phyloP scores from a whole-genome alignment of 1,140 invertebrate genomes.

The Formica selysi region DNA sequence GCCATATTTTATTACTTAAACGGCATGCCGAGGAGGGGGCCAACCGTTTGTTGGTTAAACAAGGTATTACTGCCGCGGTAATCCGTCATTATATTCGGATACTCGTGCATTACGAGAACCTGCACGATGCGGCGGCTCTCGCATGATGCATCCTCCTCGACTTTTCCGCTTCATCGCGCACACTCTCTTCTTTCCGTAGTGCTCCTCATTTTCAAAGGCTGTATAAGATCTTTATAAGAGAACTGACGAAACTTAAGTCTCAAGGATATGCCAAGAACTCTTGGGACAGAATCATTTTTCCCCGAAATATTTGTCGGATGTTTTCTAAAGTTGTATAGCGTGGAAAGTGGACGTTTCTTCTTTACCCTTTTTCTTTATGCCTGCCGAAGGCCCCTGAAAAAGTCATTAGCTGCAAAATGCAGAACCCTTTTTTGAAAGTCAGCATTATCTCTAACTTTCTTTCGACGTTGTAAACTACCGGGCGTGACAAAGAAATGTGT shows the following conservation, averaged over 20 bases:
- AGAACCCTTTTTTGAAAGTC: not conserved
- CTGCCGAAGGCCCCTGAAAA: too few relatives aligned
- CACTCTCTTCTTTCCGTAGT: constrained; percentile 4
- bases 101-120: constrained; percentile 66
- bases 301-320: not conserved
- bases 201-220: not conserved
- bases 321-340: not conserved
- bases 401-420: not conserved
- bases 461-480: not conserved
- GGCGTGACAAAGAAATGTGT: not conserved
- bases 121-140: constrained; percentile 37
- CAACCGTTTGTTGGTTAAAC: constrained; percentile 80
- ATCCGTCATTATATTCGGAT: constrained; percentile 78
- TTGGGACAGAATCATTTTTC: not conserved
- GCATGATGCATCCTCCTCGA: constrained; percentile 41
- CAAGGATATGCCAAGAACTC: not conserved
- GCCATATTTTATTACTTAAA: constrained; percentile 83
- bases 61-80: constrained; percentile 80
- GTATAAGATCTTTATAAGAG: not conserved
- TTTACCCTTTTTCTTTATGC: not conserved
- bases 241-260: not conserved
- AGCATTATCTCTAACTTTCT: not conserved
- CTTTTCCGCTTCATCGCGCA: constrained; percentile 31
- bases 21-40: constrained; percentile 74
- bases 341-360: not conserved